phyloP scores from a whole-genome alignment of 2,888 invertebrate species.

The Eucriotettix oculatus region DNA sequence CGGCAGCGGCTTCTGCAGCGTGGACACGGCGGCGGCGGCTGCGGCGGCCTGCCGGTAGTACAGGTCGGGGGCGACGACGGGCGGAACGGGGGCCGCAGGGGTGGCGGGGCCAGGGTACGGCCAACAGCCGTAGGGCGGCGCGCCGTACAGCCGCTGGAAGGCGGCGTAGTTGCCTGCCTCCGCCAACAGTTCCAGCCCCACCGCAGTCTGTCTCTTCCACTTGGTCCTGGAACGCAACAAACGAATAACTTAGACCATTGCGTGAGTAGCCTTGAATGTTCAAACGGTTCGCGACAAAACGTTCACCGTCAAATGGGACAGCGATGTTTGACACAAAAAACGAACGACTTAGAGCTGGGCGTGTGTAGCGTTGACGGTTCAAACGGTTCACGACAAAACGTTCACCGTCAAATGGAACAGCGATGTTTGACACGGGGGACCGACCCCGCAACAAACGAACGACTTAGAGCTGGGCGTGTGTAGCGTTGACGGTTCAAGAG shows the following conservation, averaged over 20 bases:
- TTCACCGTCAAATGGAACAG: too few species aligned
- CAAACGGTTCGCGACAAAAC: too few species aligned
- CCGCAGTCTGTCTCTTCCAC: slow-evolving; percentile 98
- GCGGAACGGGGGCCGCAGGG: slow-evolving; percentile 33
- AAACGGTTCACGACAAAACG: too few species aligned
- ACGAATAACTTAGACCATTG: background rate
- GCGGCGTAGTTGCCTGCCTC: slow-evolving; percentile 98
- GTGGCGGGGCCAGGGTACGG: slow-evolving; percentile 29
- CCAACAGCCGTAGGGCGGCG: slow-evolving; percentile 51
- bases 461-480: too few species aligned
- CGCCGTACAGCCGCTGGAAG: slow-evolving; percentile 85
- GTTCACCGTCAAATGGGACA: too few species aligned
- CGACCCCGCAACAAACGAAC: too few species aligned
- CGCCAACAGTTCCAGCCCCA: slow-evolving; percentile 86
- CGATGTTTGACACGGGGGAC: too few species aligned
- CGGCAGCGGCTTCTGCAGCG: slow-evolving; percentile 75
- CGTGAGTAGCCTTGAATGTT: too few species aligned
- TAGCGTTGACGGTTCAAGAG: too few species aligned
- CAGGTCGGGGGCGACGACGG: slow-evolving; percentile 50
- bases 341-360: too few species aligned
- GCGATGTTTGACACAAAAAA: too few species aligned
- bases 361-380: too few species aligned
- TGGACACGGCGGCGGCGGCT: slow-evolving; percentile 30
- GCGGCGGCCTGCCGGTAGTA: slow-evolving; percentile 71
- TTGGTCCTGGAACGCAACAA: slow-evolving; percentile 61